Conservation (phyloP, 2,113 vertebrate genomes). For the Paedocypris sp. region DNA sequence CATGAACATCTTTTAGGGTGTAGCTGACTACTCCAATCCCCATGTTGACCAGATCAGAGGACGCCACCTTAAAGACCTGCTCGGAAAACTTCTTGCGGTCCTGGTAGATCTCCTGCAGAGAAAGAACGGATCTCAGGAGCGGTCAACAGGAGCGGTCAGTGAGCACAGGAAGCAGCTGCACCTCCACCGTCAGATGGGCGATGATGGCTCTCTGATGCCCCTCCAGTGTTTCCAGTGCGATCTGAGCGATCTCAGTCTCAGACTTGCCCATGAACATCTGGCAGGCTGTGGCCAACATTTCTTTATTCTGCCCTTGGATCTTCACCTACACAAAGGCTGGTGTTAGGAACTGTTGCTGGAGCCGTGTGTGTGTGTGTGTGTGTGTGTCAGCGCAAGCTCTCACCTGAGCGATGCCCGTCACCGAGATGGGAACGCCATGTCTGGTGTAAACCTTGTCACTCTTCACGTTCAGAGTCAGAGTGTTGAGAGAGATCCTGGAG, state of each 20-base stretch:
- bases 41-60: conserved; percentile 92
- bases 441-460: conserved; percentile 91
- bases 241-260: conserved; percentile 74
- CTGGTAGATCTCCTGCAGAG: conserved; percentile 82
- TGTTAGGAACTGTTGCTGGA: background rate
- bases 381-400: background rate
- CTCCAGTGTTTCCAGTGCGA: conserved; percentile 86
- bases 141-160: background rate
- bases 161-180: conserved; percentile 24
- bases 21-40: conserved; percentile 92
- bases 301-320: conserved; percentile 95
- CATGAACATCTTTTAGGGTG: conserved; percentile 87
- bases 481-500: conserved; percentile 82
- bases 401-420: conserved; percentile 89
- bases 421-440: conserved; percentile 88
- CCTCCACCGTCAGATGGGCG: conserved; percentile 94
- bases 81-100: conserved; percentile 93
- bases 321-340: conserved; percentile 72
- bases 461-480: conserved; percentile 85
- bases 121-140: no score
- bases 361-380: background rate
- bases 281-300: conserved; percentile 87
- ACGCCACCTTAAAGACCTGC: conserved; percentile 90
- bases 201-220: conserved; percentile 94
- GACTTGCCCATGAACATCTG: conserved; percentile 96